Evolutionary conservation across 2,888 invertebrate species (phyloP), one percentile per base, ranked within the genome.

Genomic region (Entomobrya multifasciata): DNA sequence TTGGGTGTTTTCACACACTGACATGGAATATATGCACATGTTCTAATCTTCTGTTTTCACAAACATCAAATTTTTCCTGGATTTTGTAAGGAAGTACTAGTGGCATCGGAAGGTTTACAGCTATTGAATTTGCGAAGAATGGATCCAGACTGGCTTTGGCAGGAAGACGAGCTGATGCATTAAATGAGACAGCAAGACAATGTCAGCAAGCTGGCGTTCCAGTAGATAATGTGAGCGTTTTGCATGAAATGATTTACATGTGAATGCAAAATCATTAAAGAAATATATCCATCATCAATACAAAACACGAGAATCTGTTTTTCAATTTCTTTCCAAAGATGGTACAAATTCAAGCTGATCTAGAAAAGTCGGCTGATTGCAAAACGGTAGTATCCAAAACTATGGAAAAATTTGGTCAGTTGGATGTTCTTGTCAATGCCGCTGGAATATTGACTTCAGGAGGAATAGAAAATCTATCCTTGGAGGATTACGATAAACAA

Each of bases 401-500:
- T 0, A 60, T 90, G 5, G 60, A 74, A 13, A 80, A 76, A 17
- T 90, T 88, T 72, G 90, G 88, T 5, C 65, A 85, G 27, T 30
- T 91, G 10, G 90, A 91, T 83, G 87, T 89, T 47, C 87, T 91
- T 13, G 88, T 91, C 0, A 90, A 99, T 92, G 97, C 96, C 93
- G 98, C 98, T n/a, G 98, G 98, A 2, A 95, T 96, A 36, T 93
- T 98, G 30, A 96, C 96, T 92, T 93, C 93, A 0, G 98, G 98
- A 47, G 94, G 95, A 1, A 97, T 98, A 91, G 98, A 98, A 93
- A 96, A 94, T 89, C 96, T 98, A 0, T 94, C 94, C 20, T 92
- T 99, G 91, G 96, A 96, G 65, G 97, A 98, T 92, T 98, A 95
- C 92, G 99, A 99, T 92, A 94, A 95, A 30, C 93, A 97, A 11